Conservation (phyloP, 2,113 vertebrate species). For the Microcebus griseorufus region DNA sequence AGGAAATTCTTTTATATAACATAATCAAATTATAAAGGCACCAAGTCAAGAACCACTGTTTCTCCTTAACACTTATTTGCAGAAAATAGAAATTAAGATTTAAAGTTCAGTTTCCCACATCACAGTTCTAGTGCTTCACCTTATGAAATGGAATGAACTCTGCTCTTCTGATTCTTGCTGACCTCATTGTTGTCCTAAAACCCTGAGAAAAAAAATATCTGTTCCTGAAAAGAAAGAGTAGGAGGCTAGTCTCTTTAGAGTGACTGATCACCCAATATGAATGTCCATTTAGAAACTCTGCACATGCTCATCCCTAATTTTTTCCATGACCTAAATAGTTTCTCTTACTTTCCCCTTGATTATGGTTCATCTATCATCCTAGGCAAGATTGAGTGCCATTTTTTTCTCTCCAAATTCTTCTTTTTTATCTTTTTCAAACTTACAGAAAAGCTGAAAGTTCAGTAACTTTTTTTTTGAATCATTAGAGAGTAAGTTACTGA, state of each 20-base stretch:
- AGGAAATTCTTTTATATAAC: not conserved
- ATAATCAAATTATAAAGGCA: not conserved
- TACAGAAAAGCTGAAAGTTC: not conserved
- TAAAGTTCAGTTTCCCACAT: not conserved
- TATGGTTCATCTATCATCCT: not conserved
- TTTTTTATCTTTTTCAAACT: not conserved
- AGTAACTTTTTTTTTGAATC: not conserved
- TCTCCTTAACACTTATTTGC: not conserved
- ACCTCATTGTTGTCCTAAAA: not conserved
- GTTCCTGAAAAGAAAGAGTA: not conserved
- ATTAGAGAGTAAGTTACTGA: not conserved
- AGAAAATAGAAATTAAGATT: not conserved
- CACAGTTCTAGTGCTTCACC: not conserved
- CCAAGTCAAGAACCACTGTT: not conserved
- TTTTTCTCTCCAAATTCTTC: not conserved
- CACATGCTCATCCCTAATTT: not conserved
- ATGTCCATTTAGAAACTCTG: slow-evolving; percentile 4
- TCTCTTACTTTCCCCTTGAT: slow-evolving; percentile 29
- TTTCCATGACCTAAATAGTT: slow-evolving; percentile 14
- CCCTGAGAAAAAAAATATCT: not conserved
- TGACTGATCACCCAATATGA: not conserved
- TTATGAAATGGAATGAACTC: not conserved
- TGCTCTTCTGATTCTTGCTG: not conserved
- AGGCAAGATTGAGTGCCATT: not conserved
- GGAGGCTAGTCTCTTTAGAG: not conserved